These are phyloP conservation scores for Xylota segnis DNA, from an alignment of 2,888 invertebrate species.

Conservation along the genomic window DNA sequence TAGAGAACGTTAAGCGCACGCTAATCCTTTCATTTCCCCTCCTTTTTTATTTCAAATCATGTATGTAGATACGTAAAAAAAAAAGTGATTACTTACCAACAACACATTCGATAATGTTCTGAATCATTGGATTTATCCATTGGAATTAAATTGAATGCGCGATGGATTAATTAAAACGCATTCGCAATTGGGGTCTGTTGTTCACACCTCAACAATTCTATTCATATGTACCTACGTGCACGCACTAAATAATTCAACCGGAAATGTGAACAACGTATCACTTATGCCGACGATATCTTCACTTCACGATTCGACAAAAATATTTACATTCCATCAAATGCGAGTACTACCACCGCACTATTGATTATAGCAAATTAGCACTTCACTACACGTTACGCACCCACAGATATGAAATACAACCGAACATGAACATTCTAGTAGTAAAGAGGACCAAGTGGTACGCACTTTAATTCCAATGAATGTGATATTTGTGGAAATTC, in stretches of 20 bases:
- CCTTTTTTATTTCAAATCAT: background rate
- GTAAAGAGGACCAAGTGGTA: constrained; percentile 1
- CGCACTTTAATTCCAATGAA: constrained; percentile 23
- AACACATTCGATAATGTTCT: constrained; percentile 39
- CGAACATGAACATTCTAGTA: background rate
- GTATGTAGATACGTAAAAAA: background rate
- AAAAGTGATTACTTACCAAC: constrained; percentile 38
- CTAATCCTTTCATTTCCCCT: constrained; percentile 2
- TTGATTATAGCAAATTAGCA: constrained; percentile 62
- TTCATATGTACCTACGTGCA: background rate
- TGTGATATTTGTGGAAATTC: constrained; percentile 22
- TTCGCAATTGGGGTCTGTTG: background rate
- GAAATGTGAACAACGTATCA: constrained; percentile 44
- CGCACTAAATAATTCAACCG: constrained; percentile 30
- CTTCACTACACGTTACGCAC: constrained; percentile 36
- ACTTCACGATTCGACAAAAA: constrained; percentile 42
- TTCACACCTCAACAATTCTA: constrained; percentile 4
- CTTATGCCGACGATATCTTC: constrained; percentile 22
- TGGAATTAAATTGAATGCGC: background rate
- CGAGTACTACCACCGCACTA: constrained; percentile 45
- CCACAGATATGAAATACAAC: constrained; percentile 11
- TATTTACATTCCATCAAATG: constrained; percentile 56
- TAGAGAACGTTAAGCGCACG: background rate
- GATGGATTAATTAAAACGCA: background rate
- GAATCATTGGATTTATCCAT: constrained; percentile 56